phyloP scores from a whole-genome alignment of 2,113 vertebrate species.

The Todiramphus chloris region DNA sequence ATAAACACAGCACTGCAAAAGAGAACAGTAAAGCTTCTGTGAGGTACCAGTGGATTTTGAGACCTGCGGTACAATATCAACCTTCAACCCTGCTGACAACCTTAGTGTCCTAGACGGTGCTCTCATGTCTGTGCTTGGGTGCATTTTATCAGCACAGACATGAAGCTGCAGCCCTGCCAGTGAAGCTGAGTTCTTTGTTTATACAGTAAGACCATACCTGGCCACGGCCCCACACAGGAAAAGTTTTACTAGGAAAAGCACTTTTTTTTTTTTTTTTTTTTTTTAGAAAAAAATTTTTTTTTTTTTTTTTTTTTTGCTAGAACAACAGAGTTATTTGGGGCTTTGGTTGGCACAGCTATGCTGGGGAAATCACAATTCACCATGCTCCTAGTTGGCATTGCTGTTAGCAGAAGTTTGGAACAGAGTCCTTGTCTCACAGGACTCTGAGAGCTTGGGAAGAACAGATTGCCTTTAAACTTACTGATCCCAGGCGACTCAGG shows the following conservation, averaged over 20 bases:
- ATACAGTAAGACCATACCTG: not conserved
- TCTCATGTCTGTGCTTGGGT: not conserved
- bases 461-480: constrained; percentile 67
- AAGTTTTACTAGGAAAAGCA: not conserved
- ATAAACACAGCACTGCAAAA: not conserved
- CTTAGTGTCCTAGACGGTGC: not conserved
- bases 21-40: not conserved
- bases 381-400: constrained; percentile 30
- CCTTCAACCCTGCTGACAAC: not conserved
- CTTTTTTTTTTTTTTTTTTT: not conserved
- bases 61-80: not conserved
- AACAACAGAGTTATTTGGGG: not conserved
- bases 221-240: not conserved
- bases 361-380: constrained; percentile 48
- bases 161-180: not conserved
- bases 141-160: not conserved
- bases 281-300: too few species aligned
- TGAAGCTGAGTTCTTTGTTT: not conserved
- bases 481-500: constrained; percentile 16
- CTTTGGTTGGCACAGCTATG: constrained; percentile 20
- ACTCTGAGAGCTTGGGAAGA: constrained; percentile 42
- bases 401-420: constrained; percentile 61
- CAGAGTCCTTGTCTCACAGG: constrained; percentile 9
- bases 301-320: not conserved
- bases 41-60: not conserved